These are phyloP conservation scores for Penaeus chinensis DNA, from an alignment of 1,140 invertebrate genomes.

Conservation along the genomic window DNA sequence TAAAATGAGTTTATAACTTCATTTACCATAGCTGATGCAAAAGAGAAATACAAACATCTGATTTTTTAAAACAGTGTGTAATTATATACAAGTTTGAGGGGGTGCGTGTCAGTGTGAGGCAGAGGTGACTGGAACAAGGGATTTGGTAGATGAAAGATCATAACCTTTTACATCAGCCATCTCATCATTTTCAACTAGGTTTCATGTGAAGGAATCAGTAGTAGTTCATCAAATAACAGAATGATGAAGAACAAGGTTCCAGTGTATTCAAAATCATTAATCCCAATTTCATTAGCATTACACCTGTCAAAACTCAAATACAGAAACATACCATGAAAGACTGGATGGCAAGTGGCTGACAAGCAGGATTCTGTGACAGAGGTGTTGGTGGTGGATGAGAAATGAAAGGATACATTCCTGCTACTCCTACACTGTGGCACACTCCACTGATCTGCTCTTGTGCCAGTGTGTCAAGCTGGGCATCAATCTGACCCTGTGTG, in stretches of 20 bases:
- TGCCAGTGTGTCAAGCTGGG: conserved; percentile 51
- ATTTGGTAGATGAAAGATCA: too few relatives aligned
- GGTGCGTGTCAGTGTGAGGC: too few relatives aligned
- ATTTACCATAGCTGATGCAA: too few relatives aligned
- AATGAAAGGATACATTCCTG: conserved; percentile 49
- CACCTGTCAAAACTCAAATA: not conserved
- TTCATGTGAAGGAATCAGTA: too few relatives aligned
- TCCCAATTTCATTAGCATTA: not conserved
- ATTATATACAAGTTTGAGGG: too few relatives aligned
- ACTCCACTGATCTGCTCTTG: conserved; percentile 60
- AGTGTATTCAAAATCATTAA: not conserved
- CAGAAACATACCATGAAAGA: conserved; percentile 52
- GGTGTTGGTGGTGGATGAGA: conserved; percentile 46
- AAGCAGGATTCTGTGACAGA: conserved; percentile 41
- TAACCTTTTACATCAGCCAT: too few relatives aligned
- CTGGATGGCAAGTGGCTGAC: conserved; percentile 56
- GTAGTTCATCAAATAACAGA: too few relatives aligned
- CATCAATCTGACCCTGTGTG: conserved; percentile 69
- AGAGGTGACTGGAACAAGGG: too few relatives aligned
- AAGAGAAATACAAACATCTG: too few relatives aligned
- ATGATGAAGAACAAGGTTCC: not conserved
- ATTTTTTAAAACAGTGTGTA: too few relatives aligned
- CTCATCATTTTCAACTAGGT: too few relatives aligned
- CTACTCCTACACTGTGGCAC: conserved; percentile 49
- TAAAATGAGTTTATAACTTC: too few relatives aligned